Evolutionary conservation across 2,113 vertebrate species (phyloP).

Genomic region (Rhineura floridana): DNA sequence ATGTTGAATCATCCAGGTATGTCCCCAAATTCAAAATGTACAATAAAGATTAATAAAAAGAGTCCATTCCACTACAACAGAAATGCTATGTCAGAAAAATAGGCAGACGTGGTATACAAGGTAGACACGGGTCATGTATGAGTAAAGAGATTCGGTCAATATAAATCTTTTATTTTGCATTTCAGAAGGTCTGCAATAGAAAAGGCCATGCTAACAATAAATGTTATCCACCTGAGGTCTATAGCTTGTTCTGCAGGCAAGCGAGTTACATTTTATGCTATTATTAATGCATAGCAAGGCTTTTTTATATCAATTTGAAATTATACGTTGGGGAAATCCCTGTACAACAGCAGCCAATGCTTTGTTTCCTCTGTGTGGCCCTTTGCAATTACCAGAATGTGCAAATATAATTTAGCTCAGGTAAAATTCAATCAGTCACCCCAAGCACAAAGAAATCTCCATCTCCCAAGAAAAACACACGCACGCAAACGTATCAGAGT

Average conservation of each 20-base stretch:
- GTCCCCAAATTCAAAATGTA: background rate
- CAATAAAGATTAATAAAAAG: conserved; percentile 14
- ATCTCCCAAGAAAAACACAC: conserved; percentile 73
- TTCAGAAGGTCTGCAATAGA: conserved; percentile 72
- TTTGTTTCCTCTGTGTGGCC: conserved; percentile 83
- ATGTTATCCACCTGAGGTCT: conserved; percentile 80
- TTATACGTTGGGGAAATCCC: conserved; percentile 86
- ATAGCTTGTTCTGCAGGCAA: conserved; percentile 77
- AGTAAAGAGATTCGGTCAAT: conserved; percentile 42
- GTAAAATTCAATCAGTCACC: conserved; percentile 90
- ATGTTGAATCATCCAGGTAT: background rate
- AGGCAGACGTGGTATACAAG: conserved; percentile 40
- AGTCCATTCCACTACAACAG: conserved; percentile 58
- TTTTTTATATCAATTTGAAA: conserved; percentile 89
- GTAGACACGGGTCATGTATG: conserved; percentile 38
- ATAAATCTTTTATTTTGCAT: conserved; percentile 77
- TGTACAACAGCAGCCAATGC: conserved; percentile 78
- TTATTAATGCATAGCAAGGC: conserved; percentile 83
- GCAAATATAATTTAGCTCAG: conserved; percentile 87
- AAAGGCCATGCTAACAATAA: conserved; percentile 79
- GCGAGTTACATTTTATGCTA: conserved; percentile 77
- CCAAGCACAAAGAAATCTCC: conserved; percentile 84
- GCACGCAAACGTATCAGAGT: conserved; percentile 45
- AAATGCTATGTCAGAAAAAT: conserved; percentile 25
- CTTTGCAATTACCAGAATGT: conserved; percentile 89